Conservation (phyloP, 2,888 invertebrate species). For the Drosophila rellima region DNA sequence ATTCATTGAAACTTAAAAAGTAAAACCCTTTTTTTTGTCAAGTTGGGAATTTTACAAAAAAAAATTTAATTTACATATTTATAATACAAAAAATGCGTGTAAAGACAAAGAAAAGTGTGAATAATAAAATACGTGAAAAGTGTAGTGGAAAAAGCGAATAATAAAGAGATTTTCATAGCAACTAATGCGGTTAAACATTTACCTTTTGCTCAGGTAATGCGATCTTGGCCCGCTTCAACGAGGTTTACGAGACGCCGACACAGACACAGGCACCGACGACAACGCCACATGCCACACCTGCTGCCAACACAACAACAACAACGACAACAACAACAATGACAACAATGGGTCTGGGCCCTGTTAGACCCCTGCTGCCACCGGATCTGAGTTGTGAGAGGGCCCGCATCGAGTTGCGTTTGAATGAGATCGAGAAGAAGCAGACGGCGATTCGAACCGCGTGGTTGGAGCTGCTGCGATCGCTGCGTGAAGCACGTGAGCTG, state of each 20-base stretch:
- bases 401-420: constrained; percentile 87
- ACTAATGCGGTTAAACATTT: constrained; percentile 29
- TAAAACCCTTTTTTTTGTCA: too few species aligned
- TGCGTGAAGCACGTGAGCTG: constrained; percentile 88
- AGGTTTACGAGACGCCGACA: constrained; percentile 78
- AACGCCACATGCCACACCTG: constrained; percentile 32
- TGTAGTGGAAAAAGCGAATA: constrained; percentile 1
- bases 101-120: not conserved
- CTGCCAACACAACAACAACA: constrained; percentile 33
- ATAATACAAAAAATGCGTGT: not conserved
- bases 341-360: constrained; percentile 14
- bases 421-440: constrained; percentile 88
- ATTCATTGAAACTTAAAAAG: too few species aligned
- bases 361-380: constrained; percentile 86
- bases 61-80: not conserved
- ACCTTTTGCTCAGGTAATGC: constrained; percentile 80
- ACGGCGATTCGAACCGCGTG: constrained; percentile 88
- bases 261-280: constrained; percentile 37
- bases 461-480: constrained; percentile 87
- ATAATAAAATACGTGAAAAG: not conserved
- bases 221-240: constrained; percentile 84
- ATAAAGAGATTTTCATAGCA: constrained; percentile 56
- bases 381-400: constrained; percentile 88
- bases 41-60: too few species aligned
- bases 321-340: constrained; percentile 35